These are phyloP conservation scores for Eretmochelys imbricata DNA, from an alignment of 2,113 vertebrate genomes.

Conservation along the genomic window DNA sequence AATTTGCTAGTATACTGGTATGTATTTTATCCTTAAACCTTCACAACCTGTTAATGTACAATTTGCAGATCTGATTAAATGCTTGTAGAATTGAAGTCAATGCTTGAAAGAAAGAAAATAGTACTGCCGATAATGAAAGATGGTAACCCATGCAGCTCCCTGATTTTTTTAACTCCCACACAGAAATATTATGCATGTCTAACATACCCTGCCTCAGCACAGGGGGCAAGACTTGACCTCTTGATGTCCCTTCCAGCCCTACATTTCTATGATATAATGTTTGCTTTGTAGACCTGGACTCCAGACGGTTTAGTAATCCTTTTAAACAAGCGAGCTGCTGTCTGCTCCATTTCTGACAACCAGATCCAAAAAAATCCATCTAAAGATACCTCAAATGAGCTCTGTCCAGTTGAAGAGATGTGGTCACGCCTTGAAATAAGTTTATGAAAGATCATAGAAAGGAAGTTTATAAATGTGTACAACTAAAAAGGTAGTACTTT, in stretches of 20 bases:
- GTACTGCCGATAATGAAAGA: background rate
- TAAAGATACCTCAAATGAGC: background rate
- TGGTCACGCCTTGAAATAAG: background rate
- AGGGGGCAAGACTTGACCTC: background rate
- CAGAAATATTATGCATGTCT: fast-evolving
- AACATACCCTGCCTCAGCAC: background rate
- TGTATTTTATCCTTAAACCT: background rate
- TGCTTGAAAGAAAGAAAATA: background rate
- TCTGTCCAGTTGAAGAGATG: background rate
- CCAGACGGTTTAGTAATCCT: background rate
- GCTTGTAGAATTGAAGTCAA: background rate
- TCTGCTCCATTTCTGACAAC: fast-evolving
- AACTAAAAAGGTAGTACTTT: background rate
- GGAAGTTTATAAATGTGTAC: background rate
- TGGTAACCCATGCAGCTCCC: background rate
- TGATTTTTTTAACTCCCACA: too few species aligned
- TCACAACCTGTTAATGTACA: background rate
- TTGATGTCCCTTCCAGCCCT: background rate
- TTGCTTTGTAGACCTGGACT: background rate
- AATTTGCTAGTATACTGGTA: background rate
- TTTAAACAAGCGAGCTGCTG: background rate
- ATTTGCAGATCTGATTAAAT: background rate
- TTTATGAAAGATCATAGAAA: background rate
- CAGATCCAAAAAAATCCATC: background rate
- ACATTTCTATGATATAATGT: background rate